Evolutionary conservation across 2,797 vertebrate species (phyloP), one percentile per base, ranked within the genome.

Genomic region (Thripadectes ignobilis): DNA sequence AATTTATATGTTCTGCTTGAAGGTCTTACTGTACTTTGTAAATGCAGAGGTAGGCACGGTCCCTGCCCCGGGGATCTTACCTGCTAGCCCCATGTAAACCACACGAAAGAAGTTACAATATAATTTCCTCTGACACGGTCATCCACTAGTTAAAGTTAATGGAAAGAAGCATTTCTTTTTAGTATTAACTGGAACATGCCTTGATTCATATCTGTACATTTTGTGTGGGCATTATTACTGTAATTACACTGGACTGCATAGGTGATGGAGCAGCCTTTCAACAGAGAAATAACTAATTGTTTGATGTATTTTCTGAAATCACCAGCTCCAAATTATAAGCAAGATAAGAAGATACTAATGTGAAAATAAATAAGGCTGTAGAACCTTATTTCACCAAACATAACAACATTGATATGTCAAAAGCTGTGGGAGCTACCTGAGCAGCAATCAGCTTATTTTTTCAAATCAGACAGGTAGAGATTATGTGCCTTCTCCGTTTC

Each of bases 11-110:
- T 80, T 88, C n/a, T 83, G n/a, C 29, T n/a, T 52, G n/a, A 32
- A 68, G 18, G 18, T 77, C 29, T 82, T 85, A 57, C 1, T 83
- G 46, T 17, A 24, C 23, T 74, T 36, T 41, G 49, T 86, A 75
- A 74, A 74, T 36, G 29, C 22, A 68, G 52, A 54, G 15, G 4
- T 13, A 61, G 78, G 14, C 32, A 67, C 0, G 0, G 41, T 55
- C n/a, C 19, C 34, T 82, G 19, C 12, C 22, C 24, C 10, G 10
- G 49, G 30, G 54, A 10, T 51, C 30, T 72, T 66, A 68, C 34
- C 27, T 78, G 12, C 26, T 41, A 89, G 23, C 19, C 20, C 32
- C 21, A 12, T 20, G 34, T 26, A 71, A 89, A 54, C 13, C 4
- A 2, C 41, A 36, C 20, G 57, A 36, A 67, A 82, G 20, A 71